These are phyloP conservation scores for Falco biarmicus DNA, from an alignment of 2,797 vertebrate species.

Conservation along the genomic window DNA sequence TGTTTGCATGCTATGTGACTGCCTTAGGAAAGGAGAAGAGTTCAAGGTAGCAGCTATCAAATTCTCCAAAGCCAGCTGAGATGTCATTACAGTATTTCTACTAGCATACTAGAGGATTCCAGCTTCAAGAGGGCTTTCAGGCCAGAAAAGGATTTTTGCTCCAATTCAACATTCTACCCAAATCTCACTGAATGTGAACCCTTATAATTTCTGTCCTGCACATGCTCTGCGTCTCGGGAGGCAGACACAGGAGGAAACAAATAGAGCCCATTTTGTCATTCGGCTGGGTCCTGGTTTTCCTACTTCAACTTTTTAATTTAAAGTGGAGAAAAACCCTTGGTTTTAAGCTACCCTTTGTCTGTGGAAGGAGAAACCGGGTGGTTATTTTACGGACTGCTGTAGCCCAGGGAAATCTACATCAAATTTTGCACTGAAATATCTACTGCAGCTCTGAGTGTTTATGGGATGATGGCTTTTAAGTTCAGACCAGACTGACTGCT, in stretches of 20 bases:
- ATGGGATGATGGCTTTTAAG: not conserved
- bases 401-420: not conserved
- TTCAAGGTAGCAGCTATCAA: not conserved
- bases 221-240: not conserved
- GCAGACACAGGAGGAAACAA: not conserved
- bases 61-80: not conserved
- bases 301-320: not conserved
- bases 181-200: rapidly evolving
- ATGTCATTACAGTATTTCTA: not conserved
- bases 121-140: not conserved
- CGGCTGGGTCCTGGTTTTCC: not conserved
- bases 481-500: not conserved
- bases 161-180: not conserved
- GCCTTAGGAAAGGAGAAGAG: not conserved
- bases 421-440: not conserved
- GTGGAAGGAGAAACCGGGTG: not conserved
- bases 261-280: not conserved
- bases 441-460: not conserved
- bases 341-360: not conserved
- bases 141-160: not conserved
- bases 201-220: not conserved
- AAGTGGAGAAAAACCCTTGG: not conserved
- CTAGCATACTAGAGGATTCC: not conserved
- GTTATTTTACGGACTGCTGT: not conserved
- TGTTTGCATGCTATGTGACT: not conserved